Percentiles rank a stretch among this genome's conserved stretches.
These are phyloP conservation scores for Fragum fragum DNA, from an alignment of 2,888 invertebrate species.

Conservation along the genomic window DNA sequence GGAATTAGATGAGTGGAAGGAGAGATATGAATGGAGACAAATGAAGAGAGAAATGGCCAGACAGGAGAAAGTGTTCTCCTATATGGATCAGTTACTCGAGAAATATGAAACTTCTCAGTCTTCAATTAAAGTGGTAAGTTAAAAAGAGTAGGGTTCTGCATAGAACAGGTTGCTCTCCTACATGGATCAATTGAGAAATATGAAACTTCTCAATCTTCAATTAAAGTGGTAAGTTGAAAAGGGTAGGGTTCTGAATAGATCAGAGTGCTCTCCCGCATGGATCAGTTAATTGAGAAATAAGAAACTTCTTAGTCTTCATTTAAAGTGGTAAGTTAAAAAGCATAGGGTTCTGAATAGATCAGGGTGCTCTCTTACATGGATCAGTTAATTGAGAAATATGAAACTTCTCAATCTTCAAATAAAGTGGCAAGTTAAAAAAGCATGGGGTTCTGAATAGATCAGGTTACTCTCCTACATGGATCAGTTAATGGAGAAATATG, in stretches of 20 bases:
- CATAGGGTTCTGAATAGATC: no score
- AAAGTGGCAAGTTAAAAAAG: constrained; percentile 78
- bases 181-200: constrained; percentile 83
- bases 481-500: constrained; percentile 81
- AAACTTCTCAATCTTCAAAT: constrained; percentile 75
- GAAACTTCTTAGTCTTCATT: constrained; percentile 76
- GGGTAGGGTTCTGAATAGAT: no score
- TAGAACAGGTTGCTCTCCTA: constrained; percentile 84
- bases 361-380: constrained; percentile 85
- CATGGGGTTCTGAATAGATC: no score
- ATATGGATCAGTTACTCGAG: constrained; percentile 82
- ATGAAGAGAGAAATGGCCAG: constrained; percentile 83
- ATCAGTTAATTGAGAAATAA: constrained; percentile 82
- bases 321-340: constrained; percentile 77
- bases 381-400: constrained; percentile 81
- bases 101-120: constrained; percentile 78
- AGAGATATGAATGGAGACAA: constrained; percentile 83
- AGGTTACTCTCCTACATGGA: constrained; percentile 85
- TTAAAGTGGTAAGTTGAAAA: constrained; percentile 78
- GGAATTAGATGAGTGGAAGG: constrained; percentile 85
- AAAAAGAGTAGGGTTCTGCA: no score
- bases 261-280: constrained; percentile 84
- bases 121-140: constrained; percentile 79
- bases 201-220: constrained; percentile 74
- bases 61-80: constrained; percentile 82